Percentiles rank a stretch among this genome's conserved stretches.
Conservation (phyloP, 64 coral and sea anemone genomes). For the Astreopora myriophthalma region DNA sequence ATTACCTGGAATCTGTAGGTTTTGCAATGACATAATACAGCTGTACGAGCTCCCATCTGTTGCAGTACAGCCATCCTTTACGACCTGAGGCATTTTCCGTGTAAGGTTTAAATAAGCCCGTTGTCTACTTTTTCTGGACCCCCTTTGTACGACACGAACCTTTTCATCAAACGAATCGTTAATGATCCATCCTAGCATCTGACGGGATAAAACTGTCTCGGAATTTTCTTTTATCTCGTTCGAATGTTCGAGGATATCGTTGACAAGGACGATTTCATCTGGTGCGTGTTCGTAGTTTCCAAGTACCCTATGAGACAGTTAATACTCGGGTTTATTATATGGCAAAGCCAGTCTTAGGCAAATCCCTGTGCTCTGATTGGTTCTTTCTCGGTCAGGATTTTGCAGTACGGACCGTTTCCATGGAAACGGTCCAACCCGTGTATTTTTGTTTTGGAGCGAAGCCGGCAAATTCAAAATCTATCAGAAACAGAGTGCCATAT, state of each 20-base stretch:
- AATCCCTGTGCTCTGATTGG: too few species aligned
- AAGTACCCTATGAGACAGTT: neutral
- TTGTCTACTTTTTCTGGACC: neutral
- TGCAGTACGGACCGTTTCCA: too few species aligned
- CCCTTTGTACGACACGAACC: neutral
- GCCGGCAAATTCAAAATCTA: too few species aligned
- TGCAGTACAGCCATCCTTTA: neutral
- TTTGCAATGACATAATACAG: neutral
- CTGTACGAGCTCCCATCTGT: neutral
- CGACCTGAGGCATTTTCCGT: too few species aligned
- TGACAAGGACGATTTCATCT: neutral
- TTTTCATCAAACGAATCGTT: neutral
- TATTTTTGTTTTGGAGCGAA: too few species aligned
- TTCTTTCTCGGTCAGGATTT: too few species aligned
- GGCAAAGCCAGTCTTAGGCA: too few species aligned
- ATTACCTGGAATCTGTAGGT: neutral
- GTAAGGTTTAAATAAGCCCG: neutral
- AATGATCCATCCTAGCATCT: neutral
- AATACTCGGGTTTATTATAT: too few species aligned
- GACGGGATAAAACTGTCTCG: neutral
- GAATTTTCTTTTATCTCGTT: neutral
- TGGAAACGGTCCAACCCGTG: too few species aligned
- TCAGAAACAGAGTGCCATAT: too few species aligned
- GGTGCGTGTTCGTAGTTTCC: neutral
- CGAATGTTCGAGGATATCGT: neutral